These are phyloP conservation scores for Tetragonisca angustula DNA, from an alignment of 2,888 invertebrate genomes.

Conservation along the genomic window DNA sequence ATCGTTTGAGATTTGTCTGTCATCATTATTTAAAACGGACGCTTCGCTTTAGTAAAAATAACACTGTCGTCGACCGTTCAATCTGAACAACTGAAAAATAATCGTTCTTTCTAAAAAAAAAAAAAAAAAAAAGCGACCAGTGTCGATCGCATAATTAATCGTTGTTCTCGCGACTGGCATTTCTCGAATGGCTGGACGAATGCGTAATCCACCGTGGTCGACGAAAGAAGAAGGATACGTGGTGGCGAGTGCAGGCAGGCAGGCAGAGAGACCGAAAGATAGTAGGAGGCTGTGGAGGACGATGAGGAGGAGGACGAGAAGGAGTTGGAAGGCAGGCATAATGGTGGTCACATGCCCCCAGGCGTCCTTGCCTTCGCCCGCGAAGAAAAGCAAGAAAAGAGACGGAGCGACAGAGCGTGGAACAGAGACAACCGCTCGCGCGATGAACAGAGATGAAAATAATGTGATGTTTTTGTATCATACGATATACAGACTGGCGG, in stretches of 20 bases:
- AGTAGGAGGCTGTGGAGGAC: constrained; percentile 53
- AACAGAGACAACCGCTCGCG: constrained; percentile 38
- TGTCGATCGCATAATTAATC: constrained; percentile 40
- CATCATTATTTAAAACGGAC: no score
- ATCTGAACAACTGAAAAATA: background rate
- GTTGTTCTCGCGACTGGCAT: constrained; percentile 26
- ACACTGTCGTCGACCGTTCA: background rate
- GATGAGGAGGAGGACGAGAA: constrained; percentile 48
- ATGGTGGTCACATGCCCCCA: constrained; percentile 79
- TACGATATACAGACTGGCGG: constrained; percentile 80
- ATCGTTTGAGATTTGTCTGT: background rate
- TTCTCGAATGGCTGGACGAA: constrained; percentile 63
- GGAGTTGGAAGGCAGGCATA: constrained; percentile 69
- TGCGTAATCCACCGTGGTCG: constrained; percentile 62
- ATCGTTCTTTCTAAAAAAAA: background rate
- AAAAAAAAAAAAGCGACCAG: background rate
- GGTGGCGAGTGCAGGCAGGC: constrained; percentile 18
- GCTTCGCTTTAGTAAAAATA: no score
- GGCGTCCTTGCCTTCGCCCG: constrained; percentile 67
- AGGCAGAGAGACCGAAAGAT: constrained; percentile 17
- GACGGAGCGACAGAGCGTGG: constrained; percentile 22
- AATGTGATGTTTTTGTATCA: constrained; percentile 83
- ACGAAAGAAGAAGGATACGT: constrained; percentile 44
- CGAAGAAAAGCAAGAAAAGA: constrained; percentile 67
- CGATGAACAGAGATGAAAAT: constrained; percentile 75